These are phyloP conservation scores for Drosophila suboccidentalis DNA, from an alignment of 2,888 invertebrate genomes.

Conservation along the genomic window DNA sequence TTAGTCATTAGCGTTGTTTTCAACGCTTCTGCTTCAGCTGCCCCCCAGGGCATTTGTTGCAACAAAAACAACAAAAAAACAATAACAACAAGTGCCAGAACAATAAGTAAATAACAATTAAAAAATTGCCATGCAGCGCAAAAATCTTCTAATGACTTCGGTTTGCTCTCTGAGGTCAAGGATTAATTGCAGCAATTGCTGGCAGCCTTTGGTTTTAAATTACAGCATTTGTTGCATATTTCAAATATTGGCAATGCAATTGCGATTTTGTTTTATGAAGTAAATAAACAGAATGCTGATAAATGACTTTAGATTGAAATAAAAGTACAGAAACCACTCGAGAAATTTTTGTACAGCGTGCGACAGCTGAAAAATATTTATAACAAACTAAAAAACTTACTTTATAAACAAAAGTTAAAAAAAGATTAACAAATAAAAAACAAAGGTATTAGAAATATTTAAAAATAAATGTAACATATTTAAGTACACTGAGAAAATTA, in stretches of 20 bases:
- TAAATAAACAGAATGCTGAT: constrained; percentile 13
- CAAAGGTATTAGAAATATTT: too few relatives aligned
- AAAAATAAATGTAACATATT: background rate
- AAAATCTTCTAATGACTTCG: constrained; percentile 70
- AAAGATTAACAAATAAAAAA: too few relatives aligned
- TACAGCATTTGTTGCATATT: constrained; percentile 56
- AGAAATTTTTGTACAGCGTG: too few relatives aligned
- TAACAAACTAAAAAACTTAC: too few relatives aligned
- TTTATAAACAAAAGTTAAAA: too few relatives aligned
- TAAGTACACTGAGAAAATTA: too few relatives aligned
- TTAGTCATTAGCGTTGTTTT: constrained; percentile 77
- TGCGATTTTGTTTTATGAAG: constrained; percentile 17
- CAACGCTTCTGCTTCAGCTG: constrained; percentile 39
- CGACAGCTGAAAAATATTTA: too few relatives aligned
- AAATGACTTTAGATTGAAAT: background rate
- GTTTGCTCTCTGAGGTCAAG: constrained; percentile 66
- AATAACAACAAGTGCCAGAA: constrained; percentile 31
- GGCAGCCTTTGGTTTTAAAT: constrained; percentile 34
- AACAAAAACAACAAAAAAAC: constrained; percentile 20
- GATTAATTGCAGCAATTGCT: constrained; percentile 59
- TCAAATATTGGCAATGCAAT: constrained; percentile 49
- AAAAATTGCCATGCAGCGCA: constrained; percentile 66
- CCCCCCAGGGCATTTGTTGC: constrained; percentile 27
- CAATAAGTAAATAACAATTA: constrained; percentile 73
- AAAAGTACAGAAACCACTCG: background rate